A percentile compares a stretch with the other conserved stretches of the same genome.
Conservation (phyloP, 2,797 vertebrate genomes). For the Crocodylus rhombifer region DNA sequence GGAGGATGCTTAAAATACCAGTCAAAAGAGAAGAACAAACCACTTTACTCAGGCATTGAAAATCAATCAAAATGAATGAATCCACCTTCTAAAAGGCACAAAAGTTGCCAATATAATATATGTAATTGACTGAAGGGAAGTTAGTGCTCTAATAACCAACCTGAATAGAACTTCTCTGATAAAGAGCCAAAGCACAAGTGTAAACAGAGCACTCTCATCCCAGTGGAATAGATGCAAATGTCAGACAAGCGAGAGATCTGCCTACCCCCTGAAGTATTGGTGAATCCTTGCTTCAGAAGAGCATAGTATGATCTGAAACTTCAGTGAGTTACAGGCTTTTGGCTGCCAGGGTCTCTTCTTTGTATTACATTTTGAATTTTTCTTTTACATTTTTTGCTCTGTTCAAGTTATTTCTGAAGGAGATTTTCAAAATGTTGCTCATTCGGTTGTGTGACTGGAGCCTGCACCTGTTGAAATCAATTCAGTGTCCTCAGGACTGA, state of each 20-base stretch:
- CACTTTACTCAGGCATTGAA: not conserved
- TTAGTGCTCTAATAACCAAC: not conserved
- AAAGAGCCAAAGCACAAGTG: not conserved
- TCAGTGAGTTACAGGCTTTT: not conserved
- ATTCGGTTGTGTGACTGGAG: not conserved
- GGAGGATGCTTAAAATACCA: not conserved
- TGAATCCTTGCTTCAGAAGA: not conserved
- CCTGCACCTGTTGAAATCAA: not conserved
- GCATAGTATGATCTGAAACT: not conserved
- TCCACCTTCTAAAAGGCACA: constrained; percentile 16
- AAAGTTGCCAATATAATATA: not conserved
- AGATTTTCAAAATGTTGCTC: not conserved
- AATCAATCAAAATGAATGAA: constrained; percentile 4
- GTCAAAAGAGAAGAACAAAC: not conserved
- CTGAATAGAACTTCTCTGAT: not conserved
- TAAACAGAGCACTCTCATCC: not conserved
- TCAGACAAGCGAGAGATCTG: fast-evolving
- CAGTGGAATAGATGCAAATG: not conserved
- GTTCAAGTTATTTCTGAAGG: not conserved
- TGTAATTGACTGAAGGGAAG: constrained; percentile 9
- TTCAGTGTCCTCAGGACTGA: not conserved
- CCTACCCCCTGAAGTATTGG: not conserved
- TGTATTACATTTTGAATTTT: not conserved
- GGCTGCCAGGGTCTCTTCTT: not conserved
- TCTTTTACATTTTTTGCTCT: not conserved